Evolutionary conservation across 2,888 invertebrate genomes (phyloP), one percentile per base, ranked within the genome.

Genomic region (Caenorhabditis wallacei): DNA sequence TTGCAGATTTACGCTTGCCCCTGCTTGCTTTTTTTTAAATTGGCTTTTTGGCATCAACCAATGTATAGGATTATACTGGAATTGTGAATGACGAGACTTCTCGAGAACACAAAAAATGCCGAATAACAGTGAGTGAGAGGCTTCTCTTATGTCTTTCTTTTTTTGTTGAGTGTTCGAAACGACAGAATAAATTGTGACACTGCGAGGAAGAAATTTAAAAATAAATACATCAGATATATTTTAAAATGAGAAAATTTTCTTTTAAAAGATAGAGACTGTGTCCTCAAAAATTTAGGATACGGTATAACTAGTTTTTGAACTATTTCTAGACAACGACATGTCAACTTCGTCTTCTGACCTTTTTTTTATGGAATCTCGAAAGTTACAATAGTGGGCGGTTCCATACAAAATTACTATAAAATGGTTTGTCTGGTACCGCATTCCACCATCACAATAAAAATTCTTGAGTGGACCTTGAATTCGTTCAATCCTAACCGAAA

Each of bases 41-140:
- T 69, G 68, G 68, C 40, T 68, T 66, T 75, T 64, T 46, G 66
- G 40, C 68, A n/a, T 54, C 46, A 13, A 56, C 59, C 30, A 35
- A 76, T 76, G 76, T 63, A 69, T 63, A 20, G 78, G 78, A 78
- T 69, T 78, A 61, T 35, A 63, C 63, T 53, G 69, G 46, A 53
- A 69, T 78, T 78, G 78, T 78, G 78, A 78, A 78, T 78, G 78
- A 69, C 57, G 76, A 76, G 43, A 64, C 57, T 64, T 51, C 35
- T 20, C 30, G 37, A 16, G 46, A 70, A 18, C 46, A 26, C 51
- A 16, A 43, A 54, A 71, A 76, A 83, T 83, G 83, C 83, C 83
- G 57, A 83, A 79, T 80, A 83, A 83, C 57, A 83, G 82, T 82
- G 78, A 82, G 82, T 82, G 61, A 46, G 10, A 11, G 51, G 48